These are phyloP conservation scores for Muschampia plurimacula DNA, from an alignment of 2,888 invertebrate species.

Conservation along the genomic window DNA sequence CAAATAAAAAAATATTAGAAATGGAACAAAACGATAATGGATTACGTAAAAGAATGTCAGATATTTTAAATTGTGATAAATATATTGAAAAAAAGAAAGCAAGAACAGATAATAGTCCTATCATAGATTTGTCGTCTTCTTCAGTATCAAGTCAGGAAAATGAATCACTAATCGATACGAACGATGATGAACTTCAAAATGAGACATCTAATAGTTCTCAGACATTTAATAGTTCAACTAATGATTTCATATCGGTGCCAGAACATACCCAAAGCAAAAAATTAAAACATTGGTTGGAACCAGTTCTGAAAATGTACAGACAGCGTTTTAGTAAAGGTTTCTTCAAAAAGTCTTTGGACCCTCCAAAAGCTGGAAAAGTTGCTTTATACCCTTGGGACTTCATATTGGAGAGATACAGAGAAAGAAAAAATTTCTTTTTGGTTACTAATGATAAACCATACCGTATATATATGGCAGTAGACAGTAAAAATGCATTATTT, in stretches of 20 bases:
- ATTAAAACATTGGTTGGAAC: slow-evolving; percentile 69
- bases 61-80: slow-evolving; percentile 17
- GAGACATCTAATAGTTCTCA: neutral
- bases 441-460: slow-evolving; percentile 63
- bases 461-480: slow-evolving; percentile 71
- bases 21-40: slow-evolving; percentile 69
- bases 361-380: slow-evolving; percentile 64
- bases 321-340: slow-evolving; percentile 56
- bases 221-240: neutral
- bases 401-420: slow-evolving; percentile 68
- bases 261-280: slow-evolving; percentile 53
- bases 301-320: slow-evolving; percentile 69
- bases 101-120: neutral
- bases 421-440: slow-evolving; percentile 69
- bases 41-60: slow-evolving; percentile 59
- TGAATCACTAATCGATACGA: neutral
- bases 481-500: slow-evolving; percentile 59
- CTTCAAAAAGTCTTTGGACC: slow-evolving; percentile 57
- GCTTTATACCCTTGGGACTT: slow-evolving; percentile 71
- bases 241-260: slow-evolving; percentile 3
- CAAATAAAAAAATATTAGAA: slow-evolving; percentile 63
- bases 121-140: slow-evolving; percentile 8
- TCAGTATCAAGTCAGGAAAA: neutral
- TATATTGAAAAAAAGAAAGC: neutral
- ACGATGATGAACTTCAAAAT: neutral